phyloP scores from a whole-genome alignment of 2,888 invertebrate species.

The Rhimphoctona megacephalus region DNA sequence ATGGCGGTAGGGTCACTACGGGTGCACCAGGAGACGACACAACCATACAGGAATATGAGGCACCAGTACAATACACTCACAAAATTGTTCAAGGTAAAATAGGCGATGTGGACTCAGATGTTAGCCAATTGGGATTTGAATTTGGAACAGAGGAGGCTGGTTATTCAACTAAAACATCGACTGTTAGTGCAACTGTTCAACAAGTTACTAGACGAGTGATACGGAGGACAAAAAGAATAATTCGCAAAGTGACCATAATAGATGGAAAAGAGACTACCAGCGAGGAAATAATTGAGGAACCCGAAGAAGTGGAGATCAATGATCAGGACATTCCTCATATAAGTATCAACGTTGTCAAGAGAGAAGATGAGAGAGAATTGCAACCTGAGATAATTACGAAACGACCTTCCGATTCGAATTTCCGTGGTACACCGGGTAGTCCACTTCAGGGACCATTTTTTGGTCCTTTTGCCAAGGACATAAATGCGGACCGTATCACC shows the following conservation, averaged over 20 bases:
- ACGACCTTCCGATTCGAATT: neutral
- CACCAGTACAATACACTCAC: slow-evolving; percentile 87
- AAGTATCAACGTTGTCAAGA: slow-evolving; percentile 88
- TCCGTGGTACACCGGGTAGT: slow-evolving; percentile 65
- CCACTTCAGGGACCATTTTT: slow-evolving; percentile 77
- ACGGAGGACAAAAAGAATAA: slow-evolving; percentile 90
- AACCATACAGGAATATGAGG: slow-evolving; percentile 89
- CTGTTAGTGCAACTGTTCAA: slow-evolving; percentile 92
- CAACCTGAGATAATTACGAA: neutral
- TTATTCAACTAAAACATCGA: slow-evolving; percentile 88
- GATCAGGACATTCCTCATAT: slow-evolving; percentile 91
- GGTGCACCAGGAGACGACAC: slow-evolving; percentile 88
- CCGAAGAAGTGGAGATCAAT: slow-evolving; percentile 90
- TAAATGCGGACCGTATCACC: slow-evolving; percentile 52
- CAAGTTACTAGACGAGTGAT: slow-evolving; percentile 93
- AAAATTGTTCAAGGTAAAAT: slow-evolving; percentile 87
- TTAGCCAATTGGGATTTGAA: slow-evolving; percentile 71
- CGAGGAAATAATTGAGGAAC: slow-evolving; percentile 94
- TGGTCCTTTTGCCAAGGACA: slow-evolving; percentile 77
- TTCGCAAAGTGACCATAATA: slow-evolving; percentile 91
- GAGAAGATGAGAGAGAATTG: slow-evolving; percentile 86
- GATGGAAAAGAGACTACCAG: slow-evolving; percentile 94
- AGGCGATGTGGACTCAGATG: slow-evolving; percentile 84
- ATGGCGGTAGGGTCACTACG: slow-evolving; percentile 88
- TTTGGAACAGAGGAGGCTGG: slow-evolving; percentile 74